Evolutionary conservation across 2,797 vertebrate genomes (phyloP).

Genomic region (Alfaro cultratus): DNA sequence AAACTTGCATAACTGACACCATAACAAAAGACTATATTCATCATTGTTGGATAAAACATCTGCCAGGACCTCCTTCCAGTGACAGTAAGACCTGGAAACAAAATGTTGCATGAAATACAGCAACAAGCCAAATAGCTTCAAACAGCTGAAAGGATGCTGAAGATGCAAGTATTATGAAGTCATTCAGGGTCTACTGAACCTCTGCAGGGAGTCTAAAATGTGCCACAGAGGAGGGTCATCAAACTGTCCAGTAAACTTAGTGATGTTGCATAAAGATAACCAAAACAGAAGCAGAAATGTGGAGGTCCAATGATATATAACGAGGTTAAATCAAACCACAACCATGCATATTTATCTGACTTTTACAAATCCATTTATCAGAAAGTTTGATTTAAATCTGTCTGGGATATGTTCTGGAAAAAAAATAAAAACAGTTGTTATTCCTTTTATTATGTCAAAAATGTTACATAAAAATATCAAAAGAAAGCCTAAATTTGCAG

Average conservation of each 20-base stretch:
- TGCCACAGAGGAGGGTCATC: background rate
- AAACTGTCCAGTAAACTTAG: background rate
- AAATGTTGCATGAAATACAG: background rate
- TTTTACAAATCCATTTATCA: background rate
- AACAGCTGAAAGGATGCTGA: background rate
- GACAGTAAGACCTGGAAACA: background rate
- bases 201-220: background rate
- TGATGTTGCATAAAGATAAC: background rate
- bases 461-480: background rate
- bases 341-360: background rate
- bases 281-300: background rate
- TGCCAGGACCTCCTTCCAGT: background rate
- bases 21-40: background rate
- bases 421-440: background rate
- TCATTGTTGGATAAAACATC: background rate
- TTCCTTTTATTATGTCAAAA: background rate
- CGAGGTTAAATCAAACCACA: background rate
- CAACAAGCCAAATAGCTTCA: background rate
- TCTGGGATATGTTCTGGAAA: background rate
- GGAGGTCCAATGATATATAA: background rate
- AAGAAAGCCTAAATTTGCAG: background rate
- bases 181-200: background rate
- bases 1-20: background rate
- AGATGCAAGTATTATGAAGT: background rate
- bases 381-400: background rate